A percentile compares a stretch with the other conserved stretches of the same genome.
Evolutionary conservation across 1,140 invertebrate species (phyloP).

Genomic region (Chymomyza costata): DNA sequence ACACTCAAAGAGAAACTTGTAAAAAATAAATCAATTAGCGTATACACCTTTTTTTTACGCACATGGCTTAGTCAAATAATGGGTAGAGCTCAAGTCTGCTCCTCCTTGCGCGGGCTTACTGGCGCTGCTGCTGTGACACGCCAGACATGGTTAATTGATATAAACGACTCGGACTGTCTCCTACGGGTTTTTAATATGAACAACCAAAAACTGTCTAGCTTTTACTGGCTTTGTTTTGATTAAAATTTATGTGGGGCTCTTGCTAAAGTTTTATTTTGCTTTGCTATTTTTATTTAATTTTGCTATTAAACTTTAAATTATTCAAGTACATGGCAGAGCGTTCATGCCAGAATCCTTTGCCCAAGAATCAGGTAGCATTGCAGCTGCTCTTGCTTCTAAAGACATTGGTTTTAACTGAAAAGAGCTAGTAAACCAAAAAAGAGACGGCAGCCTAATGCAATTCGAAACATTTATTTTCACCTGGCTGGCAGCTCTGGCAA

Average conservation of each 20-base stretch:
- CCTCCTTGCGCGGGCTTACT: background rate
- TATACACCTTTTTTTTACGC: no score
- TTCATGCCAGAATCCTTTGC: no score
- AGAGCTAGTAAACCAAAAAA: no score
- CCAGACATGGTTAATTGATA: slow-evolving; percentile 62
- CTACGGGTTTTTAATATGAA: slow-evolving; percentile 35
- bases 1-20: no score
- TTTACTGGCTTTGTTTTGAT: slow-evolving; percentile 48
- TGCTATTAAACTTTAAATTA: background rate
- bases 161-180: slow-evolving; percentile 67
- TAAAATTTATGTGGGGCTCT: slow-evolving; percentile 52
- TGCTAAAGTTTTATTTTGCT: slow-evolving; percentile 34
- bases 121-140: slow-evolving; percentile 21
- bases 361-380: background rate
- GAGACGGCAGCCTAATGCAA: slow-evolving; percentile 39
- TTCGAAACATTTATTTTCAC: slow-evolving; percentile 51
- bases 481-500: slow-evolving; percentile 22
- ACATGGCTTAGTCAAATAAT: no score
- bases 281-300: slow-evolving; percentile 5
- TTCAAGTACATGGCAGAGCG: no score
- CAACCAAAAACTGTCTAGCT: slow-evolving; percentile 21
- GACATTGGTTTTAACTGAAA: no score
- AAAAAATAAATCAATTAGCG: no score
- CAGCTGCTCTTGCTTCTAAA: background rate
- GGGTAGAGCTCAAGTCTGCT: no score